These are phyloP conservation scores for Hydrolagus affinis DNA, from an alignment of 2,113 vertebrate genomes.

Conservation along the genomic window DNA sequence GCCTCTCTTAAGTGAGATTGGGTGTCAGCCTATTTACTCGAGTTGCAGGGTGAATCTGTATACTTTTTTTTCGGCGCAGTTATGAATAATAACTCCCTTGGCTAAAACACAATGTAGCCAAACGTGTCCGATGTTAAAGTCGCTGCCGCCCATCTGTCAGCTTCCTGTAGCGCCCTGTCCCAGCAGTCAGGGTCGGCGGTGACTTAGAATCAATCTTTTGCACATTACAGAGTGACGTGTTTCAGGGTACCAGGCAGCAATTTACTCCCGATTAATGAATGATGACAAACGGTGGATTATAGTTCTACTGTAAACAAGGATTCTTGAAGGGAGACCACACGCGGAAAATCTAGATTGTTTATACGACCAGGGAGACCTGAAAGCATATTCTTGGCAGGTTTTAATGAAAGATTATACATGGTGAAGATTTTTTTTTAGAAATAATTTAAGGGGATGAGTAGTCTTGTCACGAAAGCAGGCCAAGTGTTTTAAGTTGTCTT, in stretches of 20 bases:
- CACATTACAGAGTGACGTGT: constrained; percentile 24
- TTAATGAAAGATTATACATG: not conserved
- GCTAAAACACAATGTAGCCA: constrained; percentile 35
- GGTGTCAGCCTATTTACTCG: constrained; percentile 16
- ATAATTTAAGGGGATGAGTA: not conserved
- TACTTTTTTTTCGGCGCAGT: not conserved
- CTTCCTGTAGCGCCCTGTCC: constrained; percentile 34
- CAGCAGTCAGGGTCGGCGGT: constrained; percentile 12
- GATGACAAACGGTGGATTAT: constrained; percentile 9
- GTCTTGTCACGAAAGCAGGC: no score
- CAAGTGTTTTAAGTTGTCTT: not conserved
- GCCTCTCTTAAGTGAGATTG: not conserved
- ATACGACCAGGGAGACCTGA: not conserved
- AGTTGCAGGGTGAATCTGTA: constrained; percentile 14
- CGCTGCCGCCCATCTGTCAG: constrained; percentile 46
- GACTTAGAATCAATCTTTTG: constrained; percentile 26
- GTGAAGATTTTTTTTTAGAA: no score
- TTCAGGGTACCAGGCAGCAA: constrained; percentile 4
- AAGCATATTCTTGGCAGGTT: no score
- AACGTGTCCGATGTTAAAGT: constrained; percentile 34
- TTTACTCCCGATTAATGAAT: constrained; percentile 29
- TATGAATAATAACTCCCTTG: constrained; percentile 30
- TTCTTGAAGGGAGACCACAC: no score
- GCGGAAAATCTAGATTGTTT: not conserved
- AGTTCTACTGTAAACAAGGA: not conserved